phyloP scores from a whole-genome alignment of 2,888 invertebrate species.

The Ernsta delagoae region DNA sequence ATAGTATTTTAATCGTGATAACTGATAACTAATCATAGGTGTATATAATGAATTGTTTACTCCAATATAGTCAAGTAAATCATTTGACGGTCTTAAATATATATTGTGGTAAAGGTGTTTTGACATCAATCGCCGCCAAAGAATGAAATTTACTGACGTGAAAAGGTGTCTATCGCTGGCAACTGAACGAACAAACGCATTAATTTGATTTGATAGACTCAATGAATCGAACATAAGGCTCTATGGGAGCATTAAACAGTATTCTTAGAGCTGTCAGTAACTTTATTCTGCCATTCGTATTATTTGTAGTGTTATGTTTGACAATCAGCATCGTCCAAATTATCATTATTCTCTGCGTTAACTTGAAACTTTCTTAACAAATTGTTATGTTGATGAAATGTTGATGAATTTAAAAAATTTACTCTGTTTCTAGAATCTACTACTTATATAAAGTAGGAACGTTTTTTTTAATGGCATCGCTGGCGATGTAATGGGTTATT shows the following conservation, averaged over 20 bases:
- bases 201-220: conserved; percentile 42
- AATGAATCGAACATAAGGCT: conserved; percentile 32
- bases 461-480: too few species aligned
- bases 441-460: too few species aligned
- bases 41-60: too few species aligned
- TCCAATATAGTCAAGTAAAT: background rate
- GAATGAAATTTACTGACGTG: conserved; percentile 25
- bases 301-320: conserved; percentile 10
- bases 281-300: conserved; percentile 8
- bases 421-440: too few species aligned
- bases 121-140: conserved; percentile 12
- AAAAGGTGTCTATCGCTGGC: conserved; percentile 32
- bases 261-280: conserved; percentile 18
- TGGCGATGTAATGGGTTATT: too few species aligned
- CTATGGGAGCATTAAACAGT: conserved; percentile 10
- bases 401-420: too few species aligned
- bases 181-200: conserved; percentile 44
- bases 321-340: background rate
- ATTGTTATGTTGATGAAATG: too few species aligned
- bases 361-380: background rate
- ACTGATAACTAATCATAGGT: too few species aligned
- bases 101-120: conserved; percentile 1
- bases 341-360: background rate
- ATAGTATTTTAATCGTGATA: too few species aligned
- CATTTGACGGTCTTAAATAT: background rate